Conservation (phyloP, 2,797 vertebrate genomes). For the Neoniphon sammara region DNA sequence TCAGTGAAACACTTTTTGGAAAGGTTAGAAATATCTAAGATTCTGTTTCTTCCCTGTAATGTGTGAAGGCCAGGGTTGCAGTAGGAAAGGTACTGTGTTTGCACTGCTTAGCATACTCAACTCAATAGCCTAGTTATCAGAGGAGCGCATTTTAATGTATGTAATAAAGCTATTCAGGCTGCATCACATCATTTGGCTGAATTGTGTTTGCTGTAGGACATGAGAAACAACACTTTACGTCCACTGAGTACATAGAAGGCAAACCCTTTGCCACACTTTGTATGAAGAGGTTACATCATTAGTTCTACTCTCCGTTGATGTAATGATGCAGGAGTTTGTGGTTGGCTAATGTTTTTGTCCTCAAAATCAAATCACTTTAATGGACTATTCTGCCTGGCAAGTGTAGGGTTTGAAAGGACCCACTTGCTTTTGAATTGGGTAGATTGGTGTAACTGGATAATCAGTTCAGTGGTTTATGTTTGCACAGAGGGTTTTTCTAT, state of each 20-base stretch:
- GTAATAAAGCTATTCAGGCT: not conserved
- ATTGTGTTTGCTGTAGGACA: not conserved
- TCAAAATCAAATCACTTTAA: not conserved
- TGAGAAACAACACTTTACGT: too few relatives aligned
- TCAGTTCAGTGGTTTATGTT: not conserved
- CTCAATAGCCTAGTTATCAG: not conserved
- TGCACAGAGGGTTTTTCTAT: not conserved
- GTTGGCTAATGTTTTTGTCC: not conserved
- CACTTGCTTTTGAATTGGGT: not conserved
- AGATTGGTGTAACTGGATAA: not conserved
- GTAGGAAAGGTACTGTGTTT: not conserved
- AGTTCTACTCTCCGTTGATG: not conserved
- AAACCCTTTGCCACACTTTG: not conserved
- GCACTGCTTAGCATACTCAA: not conserved
- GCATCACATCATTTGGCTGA: not conserved
- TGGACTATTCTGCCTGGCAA: not conserved
- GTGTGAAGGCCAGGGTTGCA: not conserved
- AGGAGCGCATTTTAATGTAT: not conserved
- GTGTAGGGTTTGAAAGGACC: not conserved
- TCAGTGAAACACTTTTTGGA: not conserved
- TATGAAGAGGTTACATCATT: not conserved
- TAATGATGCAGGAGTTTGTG: not conserved
- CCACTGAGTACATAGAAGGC: not conserved
- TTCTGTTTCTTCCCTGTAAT: not conserved
- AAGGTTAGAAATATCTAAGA: not conserved